Conservation (phyloP, 2,113 vertebrate genomes). For the Hippocampus mohnikei region DNA sequence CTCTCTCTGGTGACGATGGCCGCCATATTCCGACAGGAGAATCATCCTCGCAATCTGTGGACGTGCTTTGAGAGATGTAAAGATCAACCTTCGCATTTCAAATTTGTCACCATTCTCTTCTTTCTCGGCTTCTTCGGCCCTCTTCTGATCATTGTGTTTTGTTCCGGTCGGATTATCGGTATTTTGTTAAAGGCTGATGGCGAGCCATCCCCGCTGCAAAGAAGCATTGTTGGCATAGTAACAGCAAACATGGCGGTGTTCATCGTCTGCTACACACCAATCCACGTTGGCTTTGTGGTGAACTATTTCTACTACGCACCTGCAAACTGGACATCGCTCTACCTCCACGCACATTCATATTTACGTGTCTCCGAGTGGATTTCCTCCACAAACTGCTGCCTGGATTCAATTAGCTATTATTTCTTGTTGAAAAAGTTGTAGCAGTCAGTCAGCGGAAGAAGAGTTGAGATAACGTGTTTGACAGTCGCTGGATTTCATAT, state of each 20-base stretch:
- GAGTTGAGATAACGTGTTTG: neutral
- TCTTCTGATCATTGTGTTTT: slow-evolving; percentile 45
- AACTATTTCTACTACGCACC: neutral
- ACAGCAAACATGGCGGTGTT: slow-evolving; percentile 66
- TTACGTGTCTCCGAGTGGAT: slow-evolving; percentile 58
- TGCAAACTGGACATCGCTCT: accelerated
- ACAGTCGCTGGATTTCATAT: no score
- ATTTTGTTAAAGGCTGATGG: slow-evolving; percentile 27
- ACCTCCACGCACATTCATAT: neutral
- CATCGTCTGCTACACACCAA: slow-evolving; percentile 65
- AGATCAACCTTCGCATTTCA: accelerated
- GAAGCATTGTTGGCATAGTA: slow-evolving; percentile 41
- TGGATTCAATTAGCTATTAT: slow-evolving; percentile 67
- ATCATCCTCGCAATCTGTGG: slow-evolving; percentile 8
- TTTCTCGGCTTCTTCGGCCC: slow-evolving; percentile 53
- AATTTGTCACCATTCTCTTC: slow-evolving; percentile 15
- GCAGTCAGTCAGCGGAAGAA: neutral
- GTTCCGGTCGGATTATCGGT: slow-evolving; percentile 51
- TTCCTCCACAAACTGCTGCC: slow-evolving; percentile 67
- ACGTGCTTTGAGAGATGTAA: slow-evolving; percentile 54
- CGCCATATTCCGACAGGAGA: accelerated
- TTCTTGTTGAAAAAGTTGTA: slow-evolving; percentile 59
- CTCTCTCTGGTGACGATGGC: neutral
- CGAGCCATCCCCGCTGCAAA: slow-evolving; percentile 35
- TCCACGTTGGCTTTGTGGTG: slow-evolving; percentile 52